Evolutionary conservation across 2,113 vertebrate genomes (phyloP), one percentile per base, ranked within the genome.

Genomic region (Pholis gunnellus): DNA sequence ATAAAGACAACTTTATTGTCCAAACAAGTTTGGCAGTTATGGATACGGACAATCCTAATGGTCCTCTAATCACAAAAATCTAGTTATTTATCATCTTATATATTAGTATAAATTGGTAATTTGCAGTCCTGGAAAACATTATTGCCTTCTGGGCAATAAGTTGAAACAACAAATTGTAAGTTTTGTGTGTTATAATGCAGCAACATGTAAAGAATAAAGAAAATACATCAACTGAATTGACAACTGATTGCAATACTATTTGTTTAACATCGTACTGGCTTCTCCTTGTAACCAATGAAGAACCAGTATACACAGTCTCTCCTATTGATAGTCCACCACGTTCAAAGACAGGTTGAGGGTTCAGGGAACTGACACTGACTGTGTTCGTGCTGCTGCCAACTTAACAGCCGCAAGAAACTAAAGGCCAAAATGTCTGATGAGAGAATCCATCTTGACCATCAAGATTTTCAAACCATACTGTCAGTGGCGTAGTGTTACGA

Each of bases 171-270:
- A 18, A 46, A 63, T 3, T 34, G 14, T 18, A 17, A 46, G 36
- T 42, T 29, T 27, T 3, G 9, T 2, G 52, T 72, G 38, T 46
- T 34, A 36, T 2, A 52, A 2, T 64, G 22, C 31, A 27, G 9
- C 5, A 36, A 17, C 50, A 22, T 22, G 22, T 52, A 52, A 9
- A 52, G 20, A 52, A 52, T 52, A 63, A 75, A 69, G 36, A 79
- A 65, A 74, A 71, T 68, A 74, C 31, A 38, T 57, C 20, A 78
- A 77, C 78, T 27, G 60, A 74, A 65, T 59, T 7, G 36, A 64
- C 36, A 25, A 44, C 27, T 56, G 34, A 72, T 25, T 48, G 25
- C 10, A 34, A 34, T 5, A 34, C 29, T 48, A 10, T 66, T 73
- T 20, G 22, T 50, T 74, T 67, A 67, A 63, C 25, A 0, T 42